These are phyloP conservation scores for Tryphoninae sp. DNA, from an alignment of 2,888 invertebrate genomes.

Conservation along the genomic window DNA sequence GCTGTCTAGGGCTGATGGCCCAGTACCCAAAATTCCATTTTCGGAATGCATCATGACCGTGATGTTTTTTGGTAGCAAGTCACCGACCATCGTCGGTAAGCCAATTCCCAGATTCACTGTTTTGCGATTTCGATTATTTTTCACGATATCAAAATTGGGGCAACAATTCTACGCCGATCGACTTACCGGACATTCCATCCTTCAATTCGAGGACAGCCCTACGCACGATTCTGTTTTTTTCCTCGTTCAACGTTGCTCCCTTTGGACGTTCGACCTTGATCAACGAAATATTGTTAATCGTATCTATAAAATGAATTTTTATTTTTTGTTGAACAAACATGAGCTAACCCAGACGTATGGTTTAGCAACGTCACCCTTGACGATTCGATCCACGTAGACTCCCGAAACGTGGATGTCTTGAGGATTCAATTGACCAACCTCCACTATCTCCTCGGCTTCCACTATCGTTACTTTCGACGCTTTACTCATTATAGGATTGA, in stretches of 20 bases:
- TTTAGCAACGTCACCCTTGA: conserved; percentile 91
- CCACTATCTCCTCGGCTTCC: conserved; percentile 98
- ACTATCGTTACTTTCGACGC: conserved; percentile 94
- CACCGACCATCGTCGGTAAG: conserved; percentile 97
- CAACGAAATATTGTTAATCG: not conserved
- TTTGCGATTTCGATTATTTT: conserved; percentile 19
- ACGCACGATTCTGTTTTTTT: conserved; percentile 93
- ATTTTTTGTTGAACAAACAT: not conserved
- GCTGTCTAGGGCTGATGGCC: conserved; percentile 92
- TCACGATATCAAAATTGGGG: not conserved
- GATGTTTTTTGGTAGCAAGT: conserved; percentile 93
- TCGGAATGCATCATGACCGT: conserved; percentile 97
- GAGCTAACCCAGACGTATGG: conserved; percentile 64
- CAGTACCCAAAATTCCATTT: conserved; percentile 98
- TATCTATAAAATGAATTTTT: not conserved
- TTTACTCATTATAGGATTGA: conserved; percentile 97
- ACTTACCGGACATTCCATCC: conserved; percentile 97
- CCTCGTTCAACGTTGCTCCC: conserved; percentile 85
- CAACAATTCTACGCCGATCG: not conserved
- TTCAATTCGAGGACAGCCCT: conserved; percentile 98
- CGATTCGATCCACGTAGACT: conserved; percentile 94
- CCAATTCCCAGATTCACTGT: conserved; percentile 94
- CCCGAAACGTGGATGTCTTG: conserved; percentile 95
- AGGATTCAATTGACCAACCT: conserved; percentile 89
- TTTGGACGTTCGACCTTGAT: conserved; percentile 62